Percentiles rank a stretch among this genome's conserved stretches.
These are phyloP conservation scores for Sebastes fasciatus DNA, from an alignment of 2,113 vertebrate genomes.

Conservation along the genomic window DNA sequence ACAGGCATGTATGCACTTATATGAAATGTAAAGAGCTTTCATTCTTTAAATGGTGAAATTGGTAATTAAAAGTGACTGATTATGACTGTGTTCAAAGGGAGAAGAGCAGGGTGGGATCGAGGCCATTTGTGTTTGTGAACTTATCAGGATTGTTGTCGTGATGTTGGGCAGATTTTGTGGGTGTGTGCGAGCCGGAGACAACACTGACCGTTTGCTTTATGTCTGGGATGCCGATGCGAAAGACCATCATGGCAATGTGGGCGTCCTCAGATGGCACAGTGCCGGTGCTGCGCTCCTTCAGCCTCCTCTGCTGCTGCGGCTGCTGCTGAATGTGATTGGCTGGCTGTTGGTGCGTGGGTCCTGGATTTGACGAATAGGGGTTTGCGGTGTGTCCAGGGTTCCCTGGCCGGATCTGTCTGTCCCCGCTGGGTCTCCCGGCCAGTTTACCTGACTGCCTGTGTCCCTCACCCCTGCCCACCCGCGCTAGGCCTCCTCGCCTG, in stretches of 20 bases:
- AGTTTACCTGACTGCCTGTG: constrained; percentile 78
- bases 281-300: constrained; percentile 86
- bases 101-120: neutral
- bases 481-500: constrained; percentile 66
- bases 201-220: constrained; percentile 93
- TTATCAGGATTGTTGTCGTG: neutral
- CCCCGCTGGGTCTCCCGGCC: constrained; percentile 62
- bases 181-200: constrained; percentile 1
- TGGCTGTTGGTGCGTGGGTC: constrained; percentile 80
- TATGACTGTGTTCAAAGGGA: neutral
- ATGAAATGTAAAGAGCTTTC: neutral
- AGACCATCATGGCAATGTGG: constrained; percentile 95
- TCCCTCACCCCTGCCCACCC: constrained; percentile 73
- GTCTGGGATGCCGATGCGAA: constrained; percentile 94
- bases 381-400: constrained; percentile 81
- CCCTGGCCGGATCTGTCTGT: constrained; percentile 71
- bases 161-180: constrained; percentile 10
- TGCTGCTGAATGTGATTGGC: constrained; percentile 79
- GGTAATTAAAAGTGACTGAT: neutral
- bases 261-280: constrained; percentile 86
- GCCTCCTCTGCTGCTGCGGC: constrained; percentile 82
- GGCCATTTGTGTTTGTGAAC: neutral
- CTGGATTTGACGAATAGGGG: constrained; percentile 83
- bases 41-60: neutral
- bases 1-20: neutral